A percentile compares a stretch with the other conserved stretches of the same genome.
Conservation (phyloP, 1,140 invertebrate genomes). For the Teleopsis dalmanni region DNA sequence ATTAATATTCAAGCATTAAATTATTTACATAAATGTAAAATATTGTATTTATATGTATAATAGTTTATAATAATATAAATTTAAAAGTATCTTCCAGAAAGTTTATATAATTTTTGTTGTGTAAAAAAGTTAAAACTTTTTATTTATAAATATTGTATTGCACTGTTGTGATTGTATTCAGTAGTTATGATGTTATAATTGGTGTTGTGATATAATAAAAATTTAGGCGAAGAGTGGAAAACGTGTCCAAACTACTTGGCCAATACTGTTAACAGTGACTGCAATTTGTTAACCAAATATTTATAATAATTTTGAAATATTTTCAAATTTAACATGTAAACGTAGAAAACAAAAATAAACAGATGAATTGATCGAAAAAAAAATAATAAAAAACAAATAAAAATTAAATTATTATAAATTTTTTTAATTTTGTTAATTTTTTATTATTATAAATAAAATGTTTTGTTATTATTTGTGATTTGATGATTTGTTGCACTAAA, state of each 20-base stretch:
- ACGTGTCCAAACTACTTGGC: constrained; percentile 42
- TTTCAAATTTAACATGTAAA: constrained; percentile 3
- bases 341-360: not conserved
- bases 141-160: constrained; percentile 1
- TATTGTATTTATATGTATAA: not conserved
- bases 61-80: not conserved
- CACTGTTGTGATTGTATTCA: not conserved
- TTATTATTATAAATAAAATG: not conserved
- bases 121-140: not conserved
- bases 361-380: not conserved
- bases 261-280: constrained; percentile 39
- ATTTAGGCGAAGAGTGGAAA: constrained; percentile 17
- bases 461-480: not conserved
- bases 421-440: too few relatives aligned
- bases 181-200: not conserved
- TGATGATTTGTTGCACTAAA: not conserved
- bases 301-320: not conserved
- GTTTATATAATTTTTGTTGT: not conserved
- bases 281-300: constrained; percentile 2
- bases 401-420: not conserved
- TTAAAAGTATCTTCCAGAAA: not conserved
- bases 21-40: not conserved
- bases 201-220: constrained; percentile 15
- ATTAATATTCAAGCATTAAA: not conserved
- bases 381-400: not conserved